Conservation (phyloP, 2,888 invertebrate genomes). For the Orthonychiurus folsomi region DNA sequence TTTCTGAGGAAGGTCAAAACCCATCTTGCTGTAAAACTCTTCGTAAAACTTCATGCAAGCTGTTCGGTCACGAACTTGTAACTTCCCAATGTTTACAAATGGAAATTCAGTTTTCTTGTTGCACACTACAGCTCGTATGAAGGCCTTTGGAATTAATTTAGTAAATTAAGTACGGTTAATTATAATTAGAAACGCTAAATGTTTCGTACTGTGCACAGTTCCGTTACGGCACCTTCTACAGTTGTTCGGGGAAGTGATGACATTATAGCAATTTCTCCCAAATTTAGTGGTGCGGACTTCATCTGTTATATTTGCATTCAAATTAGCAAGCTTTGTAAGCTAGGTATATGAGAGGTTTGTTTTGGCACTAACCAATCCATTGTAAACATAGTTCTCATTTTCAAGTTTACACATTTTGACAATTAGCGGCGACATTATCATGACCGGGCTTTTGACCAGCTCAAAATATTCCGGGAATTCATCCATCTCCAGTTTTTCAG, state of each 20-base stretch:
- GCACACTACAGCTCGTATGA: constrained; percentile 29
- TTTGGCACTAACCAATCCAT: no score
- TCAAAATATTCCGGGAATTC: neutral
- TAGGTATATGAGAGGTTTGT: no score
- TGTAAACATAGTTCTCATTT: no score
- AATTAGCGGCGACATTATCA: constrained; percentile 12
- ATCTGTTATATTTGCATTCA: neutral
- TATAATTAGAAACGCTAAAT: no score
- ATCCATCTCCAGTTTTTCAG: neutral
- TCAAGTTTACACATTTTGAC: constrained; percentile 14
- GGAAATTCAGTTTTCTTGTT: constrained; percentile 25
- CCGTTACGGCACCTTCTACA: constrained; percentile 31
- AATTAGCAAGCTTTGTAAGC: neutral
- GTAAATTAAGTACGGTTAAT: no score
- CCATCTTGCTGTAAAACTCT: constrained; percentile 26
- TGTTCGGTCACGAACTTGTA: constrained; percentile 19
- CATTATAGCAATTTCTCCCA: constrained; percentile 17
- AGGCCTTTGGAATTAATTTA: constrained; percentile 13
- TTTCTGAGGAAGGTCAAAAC: constrained; percentile 10
- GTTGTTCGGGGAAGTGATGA: constrained; percentile 19
- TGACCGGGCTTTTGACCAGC: constrained; percentile 4
- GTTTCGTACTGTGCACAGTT: no score
- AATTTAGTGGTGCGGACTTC: constrained; percentile 16
- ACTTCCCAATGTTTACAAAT: constrained; percentile 26
- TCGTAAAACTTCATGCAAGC: constrained; percentile 31